Conservation (phyloP, 2,888 invertebrate species). For the Ichneumon xanthorius region DNA sequence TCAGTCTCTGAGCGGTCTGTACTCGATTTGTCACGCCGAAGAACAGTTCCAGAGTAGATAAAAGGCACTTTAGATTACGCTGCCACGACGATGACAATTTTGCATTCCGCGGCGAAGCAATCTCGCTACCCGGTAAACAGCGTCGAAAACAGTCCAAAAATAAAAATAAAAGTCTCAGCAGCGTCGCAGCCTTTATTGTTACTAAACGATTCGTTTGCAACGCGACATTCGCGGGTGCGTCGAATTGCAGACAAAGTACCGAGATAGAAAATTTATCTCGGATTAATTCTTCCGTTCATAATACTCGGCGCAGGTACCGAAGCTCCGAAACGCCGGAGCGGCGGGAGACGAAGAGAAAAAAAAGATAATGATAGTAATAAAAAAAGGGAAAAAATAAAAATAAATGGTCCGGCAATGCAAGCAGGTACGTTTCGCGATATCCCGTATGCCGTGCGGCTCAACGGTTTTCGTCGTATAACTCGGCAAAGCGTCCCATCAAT, state of each 20-base stretch:
- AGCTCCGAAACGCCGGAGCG: conserved; percentile 2
- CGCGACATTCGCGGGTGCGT: neutral
- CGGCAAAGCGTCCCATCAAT: conserved; percentile 53
- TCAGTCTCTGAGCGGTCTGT: neutral
- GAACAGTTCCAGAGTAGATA: neutral
- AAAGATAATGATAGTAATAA: neutral
- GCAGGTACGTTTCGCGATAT: conserved; percentile 29
- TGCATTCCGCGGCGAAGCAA: neutral
- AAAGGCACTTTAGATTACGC: neutral
- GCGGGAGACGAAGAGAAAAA: conserved; percentile 15
- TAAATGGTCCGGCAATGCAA: conserved; percentile 3
- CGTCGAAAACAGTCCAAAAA: neutral
- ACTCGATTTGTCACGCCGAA: neutral
- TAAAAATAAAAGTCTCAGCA: neutral
- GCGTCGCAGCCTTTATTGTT: neutral
- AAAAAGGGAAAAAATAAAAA: conserved; percentile 7
- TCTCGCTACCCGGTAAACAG: neutral
- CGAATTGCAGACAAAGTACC: neutral
- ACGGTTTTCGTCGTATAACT: conserved; percentile 23
- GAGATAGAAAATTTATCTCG: neutral
- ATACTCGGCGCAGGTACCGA: conserved; percentile 11
- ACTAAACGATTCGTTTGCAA: neutral
- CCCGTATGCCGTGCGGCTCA: neutral
- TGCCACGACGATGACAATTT: neutral
- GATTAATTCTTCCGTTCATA: conserved; percentile 21